Conservation (phyloP, 2,797 vertebrate species). For the Chaunax sp. region DNA sequence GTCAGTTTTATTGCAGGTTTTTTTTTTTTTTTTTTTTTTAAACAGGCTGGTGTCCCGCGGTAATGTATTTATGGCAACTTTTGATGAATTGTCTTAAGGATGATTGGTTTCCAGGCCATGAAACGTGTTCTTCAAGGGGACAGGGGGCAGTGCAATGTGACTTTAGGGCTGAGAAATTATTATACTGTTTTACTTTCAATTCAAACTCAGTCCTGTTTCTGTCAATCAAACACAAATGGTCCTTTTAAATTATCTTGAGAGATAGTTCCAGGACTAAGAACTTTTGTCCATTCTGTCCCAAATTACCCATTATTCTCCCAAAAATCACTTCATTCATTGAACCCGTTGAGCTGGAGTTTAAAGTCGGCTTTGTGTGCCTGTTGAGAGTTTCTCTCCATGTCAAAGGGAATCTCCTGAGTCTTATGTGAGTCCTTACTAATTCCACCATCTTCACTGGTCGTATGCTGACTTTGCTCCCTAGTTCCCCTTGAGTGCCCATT, state of each 20-base stretch:
- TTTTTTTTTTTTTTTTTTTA: not conserved
- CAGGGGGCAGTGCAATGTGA: slow-evolving; percentile 25
- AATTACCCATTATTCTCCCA: slow-evolving; percentile 66
- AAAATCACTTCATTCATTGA: slow-evolving; percentile 65
- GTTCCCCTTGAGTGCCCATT: slow-evolving; percentile 44
- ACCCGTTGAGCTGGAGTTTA: slow-evolving; percentile 53
- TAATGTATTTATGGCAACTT: slow-evolving; percentile 55
- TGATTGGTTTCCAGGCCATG: slow-evolving; percentile 52
- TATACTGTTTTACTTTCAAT: slow-evolving; percentile 5
- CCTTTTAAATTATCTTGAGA: slow-evolving; percentile 37
- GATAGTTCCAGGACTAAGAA: slow-evolving; percentile 35
- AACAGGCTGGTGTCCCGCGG: slow-evolving; percentile 25
- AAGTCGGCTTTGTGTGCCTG: slow-evolving; percentile 30
- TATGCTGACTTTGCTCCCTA: slow-evolving; percentile 53
- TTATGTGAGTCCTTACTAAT: slow-evolving; percentile 38
- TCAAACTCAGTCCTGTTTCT: slow-evolving; percentile 5
- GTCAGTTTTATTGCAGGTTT: slow-evolving; percentile 43
- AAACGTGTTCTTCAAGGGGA: slow-evolving; percentile 42
- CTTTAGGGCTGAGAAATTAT: slow-evolving; percentile 33
- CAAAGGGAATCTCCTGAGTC: slow-evolving; percentile 60
- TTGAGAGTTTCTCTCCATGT: slow-evolving; percentile 44
- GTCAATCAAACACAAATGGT: slow-evolving; percentile 54
- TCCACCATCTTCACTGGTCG: slow-evolving; percentile 36
- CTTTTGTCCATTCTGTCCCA: slow-evolving; percentile 51
- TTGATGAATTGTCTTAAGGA: slow-evolving; percentile 52